Evolutionary conservation across 2,888 invertebrate species (phyloP), one percentile per base, ranked within the genome.

Genomic region (Monoplex corrugatus): DNA sequence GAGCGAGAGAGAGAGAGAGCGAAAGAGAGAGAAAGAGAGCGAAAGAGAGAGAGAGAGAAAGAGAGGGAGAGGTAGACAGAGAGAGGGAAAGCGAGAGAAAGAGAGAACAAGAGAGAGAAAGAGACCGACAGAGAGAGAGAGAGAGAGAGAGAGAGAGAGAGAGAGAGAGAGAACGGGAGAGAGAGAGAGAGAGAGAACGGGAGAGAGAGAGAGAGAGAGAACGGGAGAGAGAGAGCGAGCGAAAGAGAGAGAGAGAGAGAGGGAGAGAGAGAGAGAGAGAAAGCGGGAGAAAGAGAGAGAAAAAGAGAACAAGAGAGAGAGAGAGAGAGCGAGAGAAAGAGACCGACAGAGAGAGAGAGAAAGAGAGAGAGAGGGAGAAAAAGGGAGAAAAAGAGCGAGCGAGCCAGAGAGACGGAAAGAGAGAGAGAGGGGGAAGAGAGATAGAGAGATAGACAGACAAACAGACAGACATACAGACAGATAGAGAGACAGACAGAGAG

Each of bases 231-330:
- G n/a, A 50, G 19, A 50, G 19, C 50, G 50, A 50, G 50, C 8
- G 50, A 80, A 6, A 75, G 75, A 75, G 75, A 32, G 35, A 80
- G 38, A 80, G 80, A 80, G 35, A 19, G 45, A 38, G 84, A 84
- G 32, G 32, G 35, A 45, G 19, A 32, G 50, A 38, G 50, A 50
- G 50, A 57, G 23, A 38, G 38, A n/a, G n/a, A 23, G 85, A 50
- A 32, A 57, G 57, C 6, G 57, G 23, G 57, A 50, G 57, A 23
- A 38, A 63, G 40, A 50, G 28, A 87, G 32, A 40, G 80, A 87
- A 28, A 45, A 50, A 87, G 80, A 80, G 45, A 87, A 38, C 40
- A 43, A 38, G 87, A 80, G 57, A 72, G 87, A 45, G 50, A 16
- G 50, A 35, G 44, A 32, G 78, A 28, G 78, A 45, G 78, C 13